Percentiles rank a stretch among this genome's conserved stretches.
Conservation (phyloP, 2,888 invertebrate species). For the Mesorhabditis spiculigera region DNA sequence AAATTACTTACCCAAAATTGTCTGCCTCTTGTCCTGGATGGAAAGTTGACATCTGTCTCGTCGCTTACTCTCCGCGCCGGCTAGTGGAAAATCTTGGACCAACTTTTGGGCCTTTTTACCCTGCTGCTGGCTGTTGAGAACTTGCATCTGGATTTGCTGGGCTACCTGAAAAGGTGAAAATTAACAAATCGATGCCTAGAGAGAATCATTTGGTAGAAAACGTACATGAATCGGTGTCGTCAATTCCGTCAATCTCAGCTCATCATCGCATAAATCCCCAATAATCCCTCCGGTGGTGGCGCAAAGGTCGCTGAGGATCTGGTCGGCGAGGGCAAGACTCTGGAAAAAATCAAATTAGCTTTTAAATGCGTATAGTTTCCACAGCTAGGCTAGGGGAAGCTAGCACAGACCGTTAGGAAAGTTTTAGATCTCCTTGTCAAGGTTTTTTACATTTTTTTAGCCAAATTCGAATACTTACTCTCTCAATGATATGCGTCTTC, state of each 20-base stretch:
- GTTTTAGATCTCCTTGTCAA: conserved; percentile 50
- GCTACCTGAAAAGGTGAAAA: conserved; percentile 16
- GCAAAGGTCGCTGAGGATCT: conserved; percentile 96
- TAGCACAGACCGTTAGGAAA: neutral
- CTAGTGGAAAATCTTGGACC: conserved; percentile 65
- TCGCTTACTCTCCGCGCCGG: conserved; percentile 90
- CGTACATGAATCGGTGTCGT: conserved; percentile 34
- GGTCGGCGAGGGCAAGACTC: conserved; percentile 83
- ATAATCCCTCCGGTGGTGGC: conserved; percentile 98
- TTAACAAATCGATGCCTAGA: neutral
- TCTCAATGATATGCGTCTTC: conserved; percentile 54
- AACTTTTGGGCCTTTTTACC: conserved; percentile 21
- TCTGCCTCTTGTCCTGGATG: conserved; percentile 64
- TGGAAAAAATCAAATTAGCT: conserved; percentile 12
- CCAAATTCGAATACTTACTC: conserved; percentile 19
- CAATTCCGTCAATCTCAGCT: conserved; percentile 91
- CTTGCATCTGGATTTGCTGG: conserved; percentile 22
- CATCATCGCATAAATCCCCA: conserved; percentile 95
- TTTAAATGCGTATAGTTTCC: neutral
- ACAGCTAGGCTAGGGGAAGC: neutral
- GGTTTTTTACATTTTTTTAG: conserved; percentile 28
- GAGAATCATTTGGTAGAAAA: neutral
- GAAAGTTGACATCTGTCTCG: conserved; percentile 93
- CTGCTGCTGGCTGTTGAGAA: conserved; percentile 18
- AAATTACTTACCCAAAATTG: conserved; percentile 26